Conservation (phyloP, 2,888 invertebrate genomes). For the Gari tellinella region DNA sequence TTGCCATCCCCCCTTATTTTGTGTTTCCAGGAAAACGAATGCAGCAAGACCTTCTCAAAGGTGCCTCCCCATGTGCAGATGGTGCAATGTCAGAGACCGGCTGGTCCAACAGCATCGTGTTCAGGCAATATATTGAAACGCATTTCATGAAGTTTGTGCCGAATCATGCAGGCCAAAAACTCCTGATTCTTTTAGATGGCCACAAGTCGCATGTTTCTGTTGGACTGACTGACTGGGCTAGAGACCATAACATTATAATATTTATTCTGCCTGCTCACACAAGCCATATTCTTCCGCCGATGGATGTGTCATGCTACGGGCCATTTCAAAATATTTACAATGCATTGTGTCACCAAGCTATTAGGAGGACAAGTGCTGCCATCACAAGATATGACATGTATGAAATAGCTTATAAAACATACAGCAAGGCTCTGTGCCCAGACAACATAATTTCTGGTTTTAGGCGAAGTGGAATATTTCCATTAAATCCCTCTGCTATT, state of each 20-base stretch:
- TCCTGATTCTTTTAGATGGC: conserved; percentile 31
- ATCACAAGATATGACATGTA: conserved; percentile 30
- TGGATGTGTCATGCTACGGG: conserved; percentile 30
- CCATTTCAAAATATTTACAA: conserved; percentile 38
- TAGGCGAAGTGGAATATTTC: conserved; percentile 24
- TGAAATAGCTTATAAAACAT: conserved; percentile 26
- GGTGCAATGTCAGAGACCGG: conserved; percentile 28
- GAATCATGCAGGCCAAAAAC: not conserved
- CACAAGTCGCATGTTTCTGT: conserved; percentile 24
- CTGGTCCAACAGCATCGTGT: conserved; percentile 32
- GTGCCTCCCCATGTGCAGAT: conserved; percentile 23
- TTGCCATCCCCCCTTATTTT: conserved; percentile 30
- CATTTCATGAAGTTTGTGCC: conserved; percentile 46
- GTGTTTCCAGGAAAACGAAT: conserved; percentile 28
- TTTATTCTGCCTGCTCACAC: conserved; percentile 39
- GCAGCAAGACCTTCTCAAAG: conserved; percentile 1
- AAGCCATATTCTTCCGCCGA: conserved; percentile 20
- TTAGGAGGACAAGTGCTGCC: not conserved
- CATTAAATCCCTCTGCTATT: conserved; percentile 11
- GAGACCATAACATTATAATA: conserved; percentile 24
- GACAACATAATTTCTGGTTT: conserved; percentile 36
- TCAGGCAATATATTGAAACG: conserved; percentile 28
- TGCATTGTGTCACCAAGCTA: conserved; percentile 15
- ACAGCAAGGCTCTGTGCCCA: conserved; percentile 3
- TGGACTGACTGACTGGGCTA: conserved; percentile 33